A percentile compares a stretch with the other conserved stretches of the same genome.
Conservation (phyloP, 2,888 invertebrate genomes). For the Micropterix aruncella region DNA sequence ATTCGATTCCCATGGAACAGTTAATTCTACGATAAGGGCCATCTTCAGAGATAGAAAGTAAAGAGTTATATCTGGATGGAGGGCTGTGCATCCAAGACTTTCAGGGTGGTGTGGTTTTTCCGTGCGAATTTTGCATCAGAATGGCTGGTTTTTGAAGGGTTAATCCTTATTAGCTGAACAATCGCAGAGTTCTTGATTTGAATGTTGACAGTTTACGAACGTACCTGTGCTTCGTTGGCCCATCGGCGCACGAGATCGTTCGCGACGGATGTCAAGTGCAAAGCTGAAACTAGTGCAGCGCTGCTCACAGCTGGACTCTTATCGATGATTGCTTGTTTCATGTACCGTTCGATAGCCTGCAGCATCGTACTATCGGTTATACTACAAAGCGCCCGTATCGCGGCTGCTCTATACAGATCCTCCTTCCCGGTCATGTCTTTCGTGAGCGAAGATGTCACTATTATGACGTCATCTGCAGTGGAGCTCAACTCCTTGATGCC, state of each 20-base stretch:
- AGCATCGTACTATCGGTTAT: conserved; percentile 93
- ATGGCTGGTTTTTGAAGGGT: too few relatives aligned
- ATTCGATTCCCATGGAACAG: too few relatives aligned
- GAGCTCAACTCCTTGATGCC: conserved; percentile 91
- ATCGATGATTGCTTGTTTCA: conserved; percentile 99
- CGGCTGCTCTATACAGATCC: conserved; percentile 81
- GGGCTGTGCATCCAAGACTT: too few relatives aligned
- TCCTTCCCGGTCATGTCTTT: conserved; percentile 98
- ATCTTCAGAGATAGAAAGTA: too few relatives aligned
- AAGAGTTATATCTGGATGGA: too few relatives aligned
- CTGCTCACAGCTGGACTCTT: conserved; percentile 90
- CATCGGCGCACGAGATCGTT: conserved; percentile 92
- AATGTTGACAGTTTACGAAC: conserved; percentile 55
- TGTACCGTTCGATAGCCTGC: conserved; percentile 95
- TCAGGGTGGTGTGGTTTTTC: too few relatives aligned
- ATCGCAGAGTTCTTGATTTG: too few relatives aligned
- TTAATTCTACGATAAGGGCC: too few relatives aligned
- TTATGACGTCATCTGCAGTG: conserved; percentile 97
- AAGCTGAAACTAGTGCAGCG: conserved; percentile 88
- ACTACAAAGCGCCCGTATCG: conserved; percentile 92
- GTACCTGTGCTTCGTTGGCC: conserved; percentile 99
- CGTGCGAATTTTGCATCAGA: too few relatives aligned
- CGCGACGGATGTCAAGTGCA: conserved; percentile 64
- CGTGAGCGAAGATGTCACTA: conserved; percentile 92
- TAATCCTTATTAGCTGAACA: too few relatives aligned